Conservation (phyloP, 2,113 vertebrate genomes). For the Chionis minor region DNA sequence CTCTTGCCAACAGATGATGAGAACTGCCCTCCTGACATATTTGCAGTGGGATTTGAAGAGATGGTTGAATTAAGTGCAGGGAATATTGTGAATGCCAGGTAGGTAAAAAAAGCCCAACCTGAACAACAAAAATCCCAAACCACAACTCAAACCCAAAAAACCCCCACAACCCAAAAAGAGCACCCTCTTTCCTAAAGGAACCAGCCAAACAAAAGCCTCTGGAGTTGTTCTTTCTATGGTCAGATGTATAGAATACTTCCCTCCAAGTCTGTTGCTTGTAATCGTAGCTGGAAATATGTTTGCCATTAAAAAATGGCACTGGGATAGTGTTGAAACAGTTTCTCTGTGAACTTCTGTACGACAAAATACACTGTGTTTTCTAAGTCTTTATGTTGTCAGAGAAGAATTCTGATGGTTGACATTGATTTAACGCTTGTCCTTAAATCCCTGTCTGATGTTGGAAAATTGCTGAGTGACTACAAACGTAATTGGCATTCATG, state of each 20-base stretch:
- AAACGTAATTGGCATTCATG: not conserved
- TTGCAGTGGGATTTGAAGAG: constrained; percentile 84
- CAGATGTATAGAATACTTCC: not conserved
- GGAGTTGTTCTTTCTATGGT: not conserved
- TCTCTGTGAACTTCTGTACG: not conserved
- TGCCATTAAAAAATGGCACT: not conserved
- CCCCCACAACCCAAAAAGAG: not conserved
- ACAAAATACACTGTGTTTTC: not conserved
- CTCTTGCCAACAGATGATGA: constrained; percentile 64
- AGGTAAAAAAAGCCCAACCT: not conserved
- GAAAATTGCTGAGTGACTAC: not conserved
- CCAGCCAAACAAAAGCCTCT: not conserved
- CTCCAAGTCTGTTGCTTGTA: not conserved
- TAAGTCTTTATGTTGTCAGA: not conserved
- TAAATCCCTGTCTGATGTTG: not conserved
- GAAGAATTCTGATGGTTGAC: not conserved
- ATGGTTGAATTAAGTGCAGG: constrained; percentile 85
- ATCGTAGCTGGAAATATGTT: not conserved
- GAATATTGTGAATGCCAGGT: constrained; percentile 85
- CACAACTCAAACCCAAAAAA: not conserved
- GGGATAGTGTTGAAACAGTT: not conserved
- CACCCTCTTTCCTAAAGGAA: not conserved
- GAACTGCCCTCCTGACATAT: constrained; percentile 75
- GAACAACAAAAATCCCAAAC: not conserved
- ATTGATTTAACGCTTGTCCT: not conserved